phyloP scores from a whole-genome alignment of 2,888 invertebrate genomes.

The Pasiphila rectangulata region DNA sequence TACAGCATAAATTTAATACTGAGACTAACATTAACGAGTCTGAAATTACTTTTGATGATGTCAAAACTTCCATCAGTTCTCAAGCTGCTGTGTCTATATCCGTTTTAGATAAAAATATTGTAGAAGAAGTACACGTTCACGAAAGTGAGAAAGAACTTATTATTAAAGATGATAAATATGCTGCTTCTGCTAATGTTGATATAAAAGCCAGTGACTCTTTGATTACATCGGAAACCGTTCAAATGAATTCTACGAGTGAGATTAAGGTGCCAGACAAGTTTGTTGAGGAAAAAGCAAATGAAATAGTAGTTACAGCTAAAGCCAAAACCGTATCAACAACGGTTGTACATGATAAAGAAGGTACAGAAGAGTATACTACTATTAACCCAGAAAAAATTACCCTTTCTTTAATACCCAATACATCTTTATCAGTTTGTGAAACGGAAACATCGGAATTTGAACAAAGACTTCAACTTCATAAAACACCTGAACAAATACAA shows the following conservation, averaged over 20 bases:
- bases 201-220: slow-evolving; percentile 82
- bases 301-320: slow-evolving; percentile 81
- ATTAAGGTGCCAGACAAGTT: slow-evolving; percentile 79
- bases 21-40: slow-evolving; percentile 82
- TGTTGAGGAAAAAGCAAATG: slow-evolving; percentile 50
- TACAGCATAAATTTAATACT: slow-evolving; percentile 80
- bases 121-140: slow-evolving; percentile 81
- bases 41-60: slow-evolving; percentile 74
- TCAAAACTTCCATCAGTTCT: slow-evolving; percentile 60
- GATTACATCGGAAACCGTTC: slow-evolving; percentile 76
- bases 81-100: slow-evolving; percentile 74
- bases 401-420: slow-evolving; percentile 79
- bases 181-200: slow-evolving; percentile 79
- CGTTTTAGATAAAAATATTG: slow-evolving; percentile 80
- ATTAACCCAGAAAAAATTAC: slow-evolving; percentile 58
- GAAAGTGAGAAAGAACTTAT: slow-evolving; percentile 83
- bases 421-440: slow-evolving; percentile 82
- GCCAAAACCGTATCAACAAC: slow-evolving; percentile 84
- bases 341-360: slow-evolving; percentile 84
- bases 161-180: slow-evolving; percentile 71
- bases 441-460: slow-evolving; percentile 85
- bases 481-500: slow-evolving; percentile 42
- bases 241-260: slow-evolving; percentile 66
- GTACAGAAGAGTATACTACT: slow-evolving; percentile 43
- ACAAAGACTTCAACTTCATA: slow-evolving; percentile 65